phyloP scores from a whole-genome alignment of 2,797 vertebrate genomes.

The Odontamblyopus rebecca region DNA sequence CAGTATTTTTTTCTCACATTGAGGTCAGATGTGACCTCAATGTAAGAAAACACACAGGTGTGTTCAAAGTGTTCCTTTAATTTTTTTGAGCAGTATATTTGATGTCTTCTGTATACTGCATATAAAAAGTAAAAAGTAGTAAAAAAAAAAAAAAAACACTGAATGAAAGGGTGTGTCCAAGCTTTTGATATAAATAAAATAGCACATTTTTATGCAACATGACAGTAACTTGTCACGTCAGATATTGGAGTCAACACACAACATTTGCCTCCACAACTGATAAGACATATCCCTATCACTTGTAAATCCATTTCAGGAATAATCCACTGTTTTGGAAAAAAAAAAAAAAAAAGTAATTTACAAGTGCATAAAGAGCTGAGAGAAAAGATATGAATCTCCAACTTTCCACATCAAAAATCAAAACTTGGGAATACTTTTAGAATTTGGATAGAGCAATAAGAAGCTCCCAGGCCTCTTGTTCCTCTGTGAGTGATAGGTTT shows the following conservation, averaged over 20 bases:
- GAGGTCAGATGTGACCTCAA: too few species aligned
- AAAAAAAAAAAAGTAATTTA: background rate
- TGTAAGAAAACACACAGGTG: too few species aligned
- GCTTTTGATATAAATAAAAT: background rate
- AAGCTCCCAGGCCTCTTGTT: conserved; percentile 4
- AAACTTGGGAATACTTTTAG: conserved; percentile 1
- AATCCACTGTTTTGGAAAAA: background rate
- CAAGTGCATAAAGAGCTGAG: background rate
- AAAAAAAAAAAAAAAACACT: too few species aligned
- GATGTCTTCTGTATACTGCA: too few species aligned
- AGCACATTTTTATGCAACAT: background rate
- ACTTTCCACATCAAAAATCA: background rate
- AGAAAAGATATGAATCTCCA: background rate
- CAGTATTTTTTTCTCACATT: too few species aligned
- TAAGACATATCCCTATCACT: background rate
- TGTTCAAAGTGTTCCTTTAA: too few species aligned
- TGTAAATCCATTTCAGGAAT: conserved; percentile 10
- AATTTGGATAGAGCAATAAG: conserved; percentile 1
- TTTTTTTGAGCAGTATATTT: too few species aligned
- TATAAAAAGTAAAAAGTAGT: too few species aligned
- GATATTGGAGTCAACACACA: background rate
- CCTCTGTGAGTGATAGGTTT: conserved; percentile 28
- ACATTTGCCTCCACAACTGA: background rate
- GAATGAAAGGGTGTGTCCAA: too few species aligned
- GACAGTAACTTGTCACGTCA: background rate